Evolutionary conservation across 1,140 invertebrate species (phyloP).

Genomic region (Proctacanthus coquilletti): DNA sequence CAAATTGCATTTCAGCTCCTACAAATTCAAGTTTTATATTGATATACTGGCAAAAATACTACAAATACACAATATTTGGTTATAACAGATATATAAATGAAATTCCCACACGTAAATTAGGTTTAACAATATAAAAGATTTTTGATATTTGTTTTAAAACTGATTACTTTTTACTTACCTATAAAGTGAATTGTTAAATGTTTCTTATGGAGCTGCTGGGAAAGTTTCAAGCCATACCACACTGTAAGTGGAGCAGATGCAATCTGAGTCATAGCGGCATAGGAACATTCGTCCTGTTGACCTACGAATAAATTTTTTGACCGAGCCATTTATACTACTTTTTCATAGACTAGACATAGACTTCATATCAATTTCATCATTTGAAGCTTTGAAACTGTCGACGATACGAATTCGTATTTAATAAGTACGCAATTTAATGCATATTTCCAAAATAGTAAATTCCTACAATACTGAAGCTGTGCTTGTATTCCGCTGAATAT

Average conservation of each 20-base stretch:
- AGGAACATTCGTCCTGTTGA: slow-evolving; percentile 40
- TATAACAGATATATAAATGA: no score
- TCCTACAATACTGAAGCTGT: no score
- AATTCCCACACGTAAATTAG: neutral
- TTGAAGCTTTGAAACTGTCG: no score
- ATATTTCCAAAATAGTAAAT: neutral
- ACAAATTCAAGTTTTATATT: neutral
- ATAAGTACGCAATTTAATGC: neutral
- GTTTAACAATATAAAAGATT: neutral
- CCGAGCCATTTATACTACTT: neutral
- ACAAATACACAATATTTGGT: neutral
- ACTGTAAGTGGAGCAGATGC: slow-evolving; percentile 46
- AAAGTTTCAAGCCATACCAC: slow-evolving; percentile 38
- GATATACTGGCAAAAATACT: neutral
- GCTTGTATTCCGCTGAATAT: no score
- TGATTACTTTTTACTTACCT: slow-evolving; percentile 7
- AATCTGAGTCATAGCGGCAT: slow-evolving; percentile 43
- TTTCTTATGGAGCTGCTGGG: slow-evolving; percentile 19
- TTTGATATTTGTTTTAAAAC: slow-evolving; percentile 1
- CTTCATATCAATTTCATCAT: no score
- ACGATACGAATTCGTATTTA: neutral
- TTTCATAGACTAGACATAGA: no score
- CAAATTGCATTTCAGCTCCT: slow-evolving; percentile 54
- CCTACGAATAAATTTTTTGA: slow-evolving; percentile 8
- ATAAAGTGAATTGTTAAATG: slow-evolving; percentile 19